Evolutionary conservation across 2,797 vertebrate species (phyloP), one percentile per base, ranked within the genome.

Genomic region (Liparis tanakae): DNA sequence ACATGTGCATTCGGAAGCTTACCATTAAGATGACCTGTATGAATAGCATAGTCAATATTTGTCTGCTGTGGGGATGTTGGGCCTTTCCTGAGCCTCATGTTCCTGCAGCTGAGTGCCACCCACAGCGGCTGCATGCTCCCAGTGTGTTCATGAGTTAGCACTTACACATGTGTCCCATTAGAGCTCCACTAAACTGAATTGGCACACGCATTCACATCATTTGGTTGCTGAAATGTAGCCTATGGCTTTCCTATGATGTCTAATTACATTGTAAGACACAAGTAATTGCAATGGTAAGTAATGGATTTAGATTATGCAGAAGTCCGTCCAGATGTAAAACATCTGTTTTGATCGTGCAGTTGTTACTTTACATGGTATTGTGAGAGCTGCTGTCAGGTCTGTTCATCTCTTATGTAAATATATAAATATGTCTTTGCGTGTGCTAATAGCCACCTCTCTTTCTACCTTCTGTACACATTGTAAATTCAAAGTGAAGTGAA

Each of bases 261-360:
- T 90, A 88, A 90, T 90, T 90, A 84, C 76, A 76, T 84, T 70
- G 85, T 81, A 78, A 87, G 87, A 85, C 60, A 81, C 73, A 81
- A 86, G 81, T 87, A 90, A 92, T 92, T 89, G 79, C 70, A 79
- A 87, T 81, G 85, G 91, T 90, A 88, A 88, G 86, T 87, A 84
- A 86, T 87, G 81, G 85, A 84, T 89, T 90, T 88, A 72, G 82
- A 81, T 91, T 91, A 78, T 85, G 85, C 84, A 91, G 83, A 88
- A 90, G 88, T 79, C 65, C 6, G 44, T 70, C 87, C 90, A 90
- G 88, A 91, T 91, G 87, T 79, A 76, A 80, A 89, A 91, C 91
- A 94, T 91, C 78, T 92, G 90, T 83, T 90, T 85, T 78, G 77
- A 85, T 84, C 71, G 74, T 18, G 65, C 55, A 12, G 43, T 69